Percentiles rank a stretch among this genome's conserved stretches.
phyloP scores from a whole-genome alignment of 2,113 vertebrate genomes.

The Spilogale gracilis region DNA sequence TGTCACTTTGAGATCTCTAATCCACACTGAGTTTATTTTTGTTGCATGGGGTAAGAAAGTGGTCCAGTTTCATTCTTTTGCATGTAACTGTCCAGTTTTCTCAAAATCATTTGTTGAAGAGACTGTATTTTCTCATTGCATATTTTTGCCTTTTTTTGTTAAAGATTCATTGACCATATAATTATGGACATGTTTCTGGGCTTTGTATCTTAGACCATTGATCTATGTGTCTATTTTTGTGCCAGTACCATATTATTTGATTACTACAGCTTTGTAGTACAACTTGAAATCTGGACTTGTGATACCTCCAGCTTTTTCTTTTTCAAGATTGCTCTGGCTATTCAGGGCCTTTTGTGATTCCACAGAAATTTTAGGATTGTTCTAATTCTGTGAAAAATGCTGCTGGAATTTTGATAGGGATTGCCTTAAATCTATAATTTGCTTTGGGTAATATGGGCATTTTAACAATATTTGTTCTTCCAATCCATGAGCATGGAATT shows the following conservation, averaged over 20 bases:
- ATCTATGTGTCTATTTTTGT: neutral
- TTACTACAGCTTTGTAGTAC: neutral
- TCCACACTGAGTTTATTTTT: neutral
- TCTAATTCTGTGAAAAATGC: neutral
- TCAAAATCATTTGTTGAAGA: neutral
- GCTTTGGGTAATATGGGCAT: neutral
- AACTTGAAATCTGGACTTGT: neutral
- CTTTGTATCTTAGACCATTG: neutral
- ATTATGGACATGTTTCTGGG: neutral
- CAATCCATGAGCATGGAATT: neutral
- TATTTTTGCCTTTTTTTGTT: neutral
- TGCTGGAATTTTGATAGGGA: neutral
- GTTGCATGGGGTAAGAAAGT: neutral
- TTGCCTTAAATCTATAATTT: neutral
- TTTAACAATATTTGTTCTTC: neutral
- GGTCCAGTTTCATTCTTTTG: neutral
- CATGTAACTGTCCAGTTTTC: neutral
- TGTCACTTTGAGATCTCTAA: neutral
- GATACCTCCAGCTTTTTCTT: neutral
- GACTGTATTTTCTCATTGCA: neutral
- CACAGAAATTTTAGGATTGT: neutral
- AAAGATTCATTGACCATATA: neutral
- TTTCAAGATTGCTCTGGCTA: neutral
- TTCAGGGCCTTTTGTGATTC: neutral
- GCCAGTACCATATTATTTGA: neutral